These are phyloP conservation scores for Tapirus indicus DNA, from an alignment of 2,797 vertebrate species.

Conservation along the genomic window DNA sequence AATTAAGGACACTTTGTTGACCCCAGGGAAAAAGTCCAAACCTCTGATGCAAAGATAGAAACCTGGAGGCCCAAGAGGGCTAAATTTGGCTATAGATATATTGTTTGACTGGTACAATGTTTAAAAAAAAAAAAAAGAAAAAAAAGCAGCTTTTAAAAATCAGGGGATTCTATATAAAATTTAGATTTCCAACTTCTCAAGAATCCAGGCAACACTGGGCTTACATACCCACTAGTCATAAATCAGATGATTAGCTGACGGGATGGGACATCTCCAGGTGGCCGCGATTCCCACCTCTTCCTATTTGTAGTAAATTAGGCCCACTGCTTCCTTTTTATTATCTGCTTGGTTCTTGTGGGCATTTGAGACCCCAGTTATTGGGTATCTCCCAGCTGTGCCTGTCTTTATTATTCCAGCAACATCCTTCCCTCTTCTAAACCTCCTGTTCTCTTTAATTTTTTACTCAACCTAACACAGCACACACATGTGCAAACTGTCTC, in stretches of 20 bases:
- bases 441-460: neutral
- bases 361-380: neutral
- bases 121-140: neutral
- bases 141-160: constrained; percentile 39
- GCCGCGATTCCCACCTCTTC: neutral
- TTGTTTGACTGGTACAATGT: neutral
- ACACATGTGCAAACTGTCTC: neutral
- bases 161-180: neutral
- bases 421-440: neutral
- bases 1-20: neutral
- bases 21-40: neutral
- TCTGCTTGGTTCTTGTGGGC: neutral
- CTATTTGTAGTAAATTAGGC: rapidly evolving
- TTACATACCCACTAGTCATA: neutral
- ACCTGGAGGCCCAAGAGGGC: neutral
- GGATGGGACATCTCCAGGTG: neutral
- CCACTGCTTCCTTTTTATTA: neutral
- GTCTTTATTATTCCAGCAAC: neutral
- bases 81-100: neutral
- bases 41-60: neutral
- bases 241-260: neutral
- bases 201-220: neutral
- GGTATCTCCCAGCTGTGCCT: neutral
- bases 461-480: neutral
- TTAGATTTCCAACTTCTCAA: neutral